Base-by-base conservation (phyloP, 2,888 invertebrate genomes). In the Oscheius sp. region DNA sequence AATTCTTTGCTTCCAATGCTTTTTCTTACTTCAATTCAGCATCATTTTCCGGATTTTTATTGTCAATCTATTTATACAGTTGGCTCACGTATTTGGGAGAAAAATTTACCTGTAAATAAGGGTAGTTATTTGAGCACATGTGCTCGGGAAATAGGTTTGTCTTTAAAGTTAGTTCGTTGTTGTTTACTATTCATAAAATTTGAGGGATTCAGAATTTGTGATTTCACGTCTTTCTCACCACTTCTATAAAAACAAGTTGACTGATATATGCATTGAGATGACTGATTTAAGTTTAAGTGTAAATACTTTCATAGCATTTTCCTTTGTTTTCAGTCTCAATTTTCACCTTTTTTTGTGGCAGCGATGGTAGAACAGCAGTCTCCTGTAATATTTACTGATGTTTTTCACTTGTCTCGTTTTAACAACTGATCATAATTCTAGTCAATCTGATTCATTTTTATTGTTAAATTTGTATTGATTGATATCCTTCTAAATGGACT, bases 101-200 rank as follows among this genome's bases (percentile, higher is more conserved):
- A 66, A 1, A 28, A 30, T 4, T 44, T 56, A 9, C 66, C 54
- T n/a, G 56, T 56, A 5, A 41, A 66, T 33, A 54, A 56, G 17
- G 66, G 66, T 38, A 56, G 56, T 20, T 56, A 56, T 54, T 20
- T 66, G n/a, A 47, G 45, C 20, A 66, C 66, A 4, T 66, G 66
- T 41, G 66, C 66, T 6, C 17, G 66, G 32, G 44, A 47, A 38
- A 47, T 36, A n/a, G 56, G 66, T 26, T 5, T 66, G 14, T n/a
- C n/a, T 6, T 47, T 66, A n/a, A 33, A 56, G 66, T 66, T 33
- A 36, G 5, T 41, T 30, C 6, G 22, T 1, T 30, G 2, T 44
- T 54, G n/a, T 33, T 1, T 20, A 33, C 2, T 51, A 30, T 30
- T 4, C 17, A 54, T 26, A 6, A 17, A 33, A 5, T 56, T 66